phyloP scores from a whole-genome alignment of 2,888 invertebrate species.

The Drosophila multiciliata region DNA sequence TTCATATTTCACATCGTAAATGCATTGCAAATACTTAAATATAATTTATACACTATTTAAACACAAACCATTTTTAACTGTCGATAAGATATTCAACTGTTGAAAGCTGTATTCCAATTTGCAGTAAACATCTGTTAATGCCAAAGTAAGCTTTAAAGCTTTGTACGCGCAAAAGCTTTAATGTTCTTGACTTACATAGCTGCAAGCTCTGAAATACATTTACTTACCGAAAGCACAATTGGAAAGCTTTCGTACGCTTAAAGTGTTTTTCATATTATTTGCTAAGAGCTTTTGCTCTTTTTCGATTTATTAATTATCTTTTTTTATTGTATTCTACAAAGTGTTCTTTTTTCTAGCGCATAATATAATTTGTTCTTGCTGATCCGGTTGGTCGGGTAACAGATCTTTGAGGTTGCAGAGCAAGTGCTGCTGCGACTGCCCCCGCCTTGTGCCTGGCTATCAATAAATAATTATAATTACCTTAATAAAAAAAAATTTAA shows the following conservation, averaged over 20 bases:
- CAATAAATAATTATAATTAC: slow-evolving; percentile 68
- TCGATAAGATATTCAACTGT: neutral
- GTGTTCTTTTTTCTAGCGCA: slow-evolving; percentile 34
- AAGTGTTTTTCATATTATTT: slow-evolving; percentile 3
- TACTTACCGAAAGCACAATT: neutral
- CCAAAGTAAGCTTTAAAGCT: neutral
- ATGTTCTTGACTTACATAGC: neutral
- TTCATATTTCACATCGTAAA: neutral
- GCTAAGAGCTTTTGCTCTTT: neutral
- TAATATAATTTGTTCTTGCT: slow-evolving; percentile 17
- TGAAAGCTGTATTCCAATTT: neutral
- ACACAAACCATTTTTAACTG: neutral
- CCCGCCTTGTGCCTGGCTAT: slow-evolving; percentile 32
- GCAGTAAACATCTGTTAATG: neutral
- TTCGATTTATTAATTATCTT: slow-evolving; percentile 12
- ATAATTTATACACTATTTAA: neutral
- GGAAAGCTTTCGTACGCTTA: neutral
- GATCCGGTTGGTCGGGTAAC: slow-evolving; percentile 9
- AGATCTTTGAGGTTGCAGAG: slow-evolving; percentile 2
- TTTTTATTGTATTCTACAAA: slow-evolving; percentile 27
- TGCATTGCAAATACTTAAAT: neutral
- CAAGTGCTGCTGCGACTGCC: slow-evolving; percentile 11
- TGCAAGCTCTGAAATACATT: neutral
- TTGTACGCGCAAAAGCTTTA: neutral
- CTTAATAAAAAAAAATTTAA: slow-evolving; percentile 50